A percentile compares a stretch with the other conserved stretches of the same genome.
Evolutionary conservation across 2,113 vertebrate genomes (phyloP).

Genomic region (Istiophorus platypterus): DNA sequence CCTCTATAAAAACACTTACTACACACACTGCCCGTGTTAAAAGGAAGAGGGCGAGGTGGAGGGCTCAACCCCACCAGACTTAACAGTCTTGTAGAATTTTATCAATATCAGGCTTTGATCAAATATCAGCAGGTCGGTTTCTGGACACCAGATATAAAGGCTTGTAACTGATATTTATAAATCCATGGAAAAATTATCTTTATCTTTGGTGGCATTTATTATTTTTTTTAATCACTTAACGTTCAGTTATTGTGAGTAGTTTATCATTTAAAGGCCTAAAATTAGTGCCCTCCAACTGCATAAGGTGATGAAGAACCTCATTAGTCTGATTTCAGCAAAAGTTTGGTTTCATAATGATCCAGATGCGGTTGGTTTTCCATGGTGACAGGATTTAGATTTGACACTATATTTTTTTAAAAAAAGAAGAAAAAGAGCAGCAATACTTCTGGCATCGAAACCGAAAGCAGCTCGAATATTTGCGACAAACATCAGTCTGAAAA

Average conservation of each 20-base stretch:
- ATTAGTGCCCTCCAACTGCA: too few species aligned
- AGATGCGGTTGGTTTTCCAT: too few species aligned
- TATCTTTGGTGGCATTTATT: background rate
- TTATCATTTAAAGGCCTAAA: background rate
- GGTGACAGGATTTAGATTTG: background rate
- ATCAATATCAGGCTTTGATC: too few species aligned
- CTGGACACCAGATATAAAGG: background rate
- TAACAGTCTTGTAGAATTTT: too few species aligned
- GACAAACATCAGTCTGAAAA: slow-evolving; percentile 13
- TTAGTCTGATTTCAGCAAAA: background rate
- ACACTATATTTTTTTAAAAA: background rate
- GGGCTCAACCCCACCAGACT: background rate
- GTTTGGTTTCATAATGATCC: background rate
- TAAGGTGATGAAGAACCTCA: background rate
- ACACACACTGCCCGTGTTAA: slow-evolving; percentile 3
- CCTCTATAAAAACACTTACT: background rate
- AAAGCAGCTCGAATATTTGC: background rate
- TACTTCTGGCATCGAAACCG: background rate
- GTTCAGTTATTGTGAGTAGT: background rate
- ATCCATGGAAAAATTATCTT: background rate
- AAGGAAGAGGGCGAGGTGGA: background rate
- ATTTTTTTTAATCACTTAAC: background rate
- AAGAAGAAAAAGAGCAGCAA: background rate
- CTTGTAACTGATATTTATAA: background rate
- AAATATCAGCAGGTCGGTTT: background rate